Conservation (phyloP, 1,140 invertebrate genomes). For the Aphelenchoides besseyi region DNA sequence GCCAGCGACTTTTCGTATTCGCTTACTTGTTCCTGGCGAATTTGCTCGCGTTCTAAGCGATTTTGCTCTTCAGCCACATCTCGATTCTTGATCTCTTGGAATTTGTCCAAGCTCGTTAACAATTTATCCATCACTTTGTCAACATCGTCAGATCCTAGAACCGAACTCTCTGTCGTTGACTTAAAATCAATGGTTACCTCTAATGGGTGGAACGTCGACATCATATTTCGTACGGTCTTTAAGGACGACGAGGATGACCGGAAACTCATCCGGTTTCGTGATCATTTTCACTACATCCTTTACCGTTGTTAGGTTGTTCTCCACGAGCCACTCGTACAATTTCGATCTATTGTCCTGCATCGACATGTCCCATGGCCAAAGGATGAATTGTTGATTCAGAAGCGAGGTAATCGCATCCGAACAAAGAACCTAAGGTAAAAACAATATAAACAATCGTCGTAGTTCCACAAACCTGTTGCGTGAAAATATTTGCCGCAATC, state of each 20-base stretch:
- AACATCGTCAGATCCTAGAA: constrained; percentile 32
- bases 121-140: constrained; percentile 35
- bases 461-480: constrained; percentile 47
- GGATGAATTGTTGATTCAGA: constrained; percentile 40
- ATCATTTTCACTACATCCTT: constrained; percentile 22
- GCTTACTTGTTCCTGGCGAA: constrained; percentile 41
- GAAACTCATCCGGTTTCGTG: constrained; percentile 28
- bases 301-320: constrained; percentile 16
- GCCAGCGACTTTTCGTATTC: constrained; percentile 45
- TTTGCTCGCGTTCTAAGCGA: constrained; percentile 40
- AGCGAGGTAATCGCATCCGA: constrained; percentile 34
- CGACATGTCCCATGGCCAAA: constrained; percentile 48
- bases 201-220: neutral
- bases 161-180: neutral
- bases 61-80: constrained; percentile 32
- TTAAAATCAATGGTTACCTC: constrained; percentile 4
- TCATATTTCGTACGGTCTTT: constrained; percentile 36
- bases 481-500: constrained; percentile 46
- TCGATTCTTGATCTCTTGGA: constrained; percentile 33
- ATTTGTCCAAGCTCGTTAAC: constrained; percentile 34
- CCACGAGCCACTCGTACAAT: constrained; percentile 32
- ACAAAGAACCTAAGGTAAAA: constrained; percentile 35
- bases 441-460: neutral
- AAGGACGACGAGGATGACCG: constrained; percentile 35
- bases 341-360: constrained; percentile 32